A percentile compares a stretch with the other conserved stretches of the same genome.
Conservation (phyloP, 1,140 invertebrate species). For the Rhyacophila brunnea region DNA sequence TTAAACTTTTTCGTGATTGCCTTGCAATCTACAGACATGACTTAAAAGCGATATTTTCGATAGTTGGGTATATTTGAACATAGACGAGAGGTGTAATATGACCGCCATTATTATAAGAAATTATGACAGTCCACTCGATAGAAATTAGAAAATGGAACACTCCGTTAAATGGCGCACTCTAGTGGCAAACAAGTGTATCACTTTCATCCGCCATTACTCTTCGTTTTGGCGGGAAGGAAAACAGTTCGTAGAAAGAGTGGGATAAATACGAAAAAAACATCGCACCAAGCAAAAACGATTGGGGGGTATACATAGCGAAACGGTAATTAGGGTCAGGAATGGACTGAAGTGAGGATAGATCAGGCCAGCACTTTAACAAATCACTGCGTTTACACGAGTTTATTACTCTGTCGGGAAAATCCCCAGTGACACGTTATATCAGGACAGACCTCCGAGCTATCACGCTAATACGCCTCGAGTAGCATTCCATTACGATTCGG, state of each 20-base stretch:
- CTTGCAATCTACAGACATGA: too few relatives aligned
- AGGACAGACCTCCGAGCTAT: background rate
- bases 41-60: too few relatives aligned
- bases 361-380: slow-evolving; percentile 30
- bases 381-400: slow-evolving; percentile 28
- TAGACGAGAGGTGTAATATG: too few relatives aligned
- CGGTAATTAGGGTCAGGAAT: slow-evolving; percentile 18
- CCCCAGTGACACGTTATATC: slow-evolving; percentile 24
- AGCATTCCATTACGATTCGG: too few relatives aligned
- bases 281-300: background rate
- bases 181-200: slow-evolving; percentile 1
- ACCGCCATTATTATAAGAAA: too few relatives aligned
- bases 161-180: background rate
- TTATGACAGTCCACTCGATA: too few relatives aligned
- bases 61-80: too few relatives aligned
- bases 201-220: background rate
- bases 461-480: background rate
- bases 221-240: background rate
- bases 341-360: slow-evolving; percentile 10
- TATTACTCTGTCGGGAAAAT: slow-evolving; percentile 20
- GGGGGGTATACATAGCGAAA: background rate
- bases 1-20: too few relatives aligned
- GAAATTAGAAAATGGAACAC: too few relatives aligned
- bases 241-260: background rate
- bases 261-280: too few relatives aligned